These are phyloP conservation scores for Nesometra sesokonis DNA, from an alignment of 35 echinoderm and acorn worm genomes.

Conservation along the genomic window DNA sequence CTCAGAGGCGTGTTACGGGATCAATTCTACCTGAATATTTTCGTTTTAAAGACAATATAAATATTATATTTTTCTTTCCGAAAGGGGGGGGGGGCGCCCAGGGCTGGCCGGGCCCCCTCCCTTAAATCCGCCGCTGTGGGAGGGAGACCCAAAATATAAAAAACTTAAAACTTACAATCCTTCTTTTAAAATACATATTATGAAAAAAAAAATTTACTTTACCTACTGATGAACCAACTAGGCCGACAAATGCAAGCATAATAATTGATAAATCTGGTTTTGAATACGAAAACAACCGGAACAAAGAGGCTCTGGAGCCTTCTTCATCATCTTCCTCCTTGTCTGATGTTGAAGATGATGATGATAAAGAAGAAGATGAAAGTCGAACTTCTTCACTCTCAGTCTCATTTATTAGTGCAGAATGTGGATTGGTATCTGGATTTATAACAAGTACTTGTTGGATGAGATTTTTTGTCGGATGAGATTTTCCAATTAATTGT, in stretches of 20 bases:
- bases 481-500: background rate
- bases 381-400: background rate
- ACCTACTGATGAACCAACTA: conserved; percentile 33
- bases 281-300: conserved; percentile 15
- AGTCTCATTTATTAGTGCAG: background rate
- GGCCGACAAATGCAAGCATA: conserved; percentile 3
- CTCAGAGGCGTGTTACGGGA: too few species aligned
- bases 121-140: too few species aligned
- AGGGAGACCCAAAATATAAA: too few species aligned
- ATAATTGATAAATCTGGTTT: conserved; percentile 36
- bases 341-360: too few species aligned
- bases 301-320: background rate
- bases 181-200: too few species aligned
- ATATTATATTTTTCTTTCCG: too few species aligned
- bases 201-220: conserved; percentile 8
- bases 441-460: background rate
- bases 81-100: too few species aligned
- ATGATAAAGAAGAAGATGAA: too few species aligned
- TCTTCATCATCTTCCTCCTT: background rate
- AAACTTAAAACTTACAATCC: too few species aligned
- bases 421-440: background rate
- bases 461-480: background rate
- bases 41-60: too few species aligned
- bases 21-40: too few species aligned
- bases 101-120: too few species aligned